Percentiles rank a stretch among this genome's conserved stretches.
Evolutionary conservation across 2,888 invertebrate species (phyloP).

Genomic region (Schizaphis graminum): DNA sequence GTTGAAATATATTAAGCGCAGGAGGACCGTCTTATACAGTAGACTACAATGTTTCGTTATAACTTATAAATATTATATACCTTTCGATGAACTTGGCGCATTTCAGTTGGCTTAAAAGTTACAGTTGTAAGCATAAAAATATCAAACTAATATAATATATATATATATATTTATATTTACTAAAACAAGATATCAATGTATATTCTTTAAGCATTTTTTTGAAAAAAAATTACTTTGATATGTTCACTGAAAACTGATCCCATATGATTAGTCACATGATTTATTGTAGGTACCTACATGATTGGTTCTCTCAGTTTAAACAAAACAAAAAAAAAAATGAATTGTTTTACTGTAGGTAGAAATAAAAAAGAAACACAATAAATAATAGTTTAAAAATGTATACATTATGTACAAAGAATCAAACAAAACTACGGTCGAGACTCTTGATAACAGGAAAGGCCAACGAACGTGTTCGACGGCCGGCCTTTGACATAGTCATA

Average conservation of each 20-base stretch:
- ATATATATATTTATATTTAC: not conserved
- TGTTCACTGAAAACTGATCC: not conserved
- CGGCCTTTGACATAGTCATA: not conserved
- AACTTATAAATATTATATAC: not conserved
- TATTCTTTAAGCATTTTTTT: not conserved
- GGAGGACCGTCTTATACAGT: no score
- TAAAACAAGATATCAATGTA: not conserved
- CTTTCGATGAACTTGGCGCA: not conserved
- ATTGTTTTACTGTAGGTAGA: not conserved
- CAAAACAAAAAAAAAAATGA: not conserved
- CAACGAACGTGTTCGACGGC: accelerated
- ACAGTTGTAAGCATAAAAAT: not conserved
- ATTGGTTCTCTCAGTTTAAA: not conserved
- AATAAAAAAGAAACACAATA: not conserved
- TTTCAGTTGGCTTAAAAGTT: not conserved
- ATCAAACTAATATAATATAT: not conserved
- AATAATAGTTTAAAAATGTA: not conserved
- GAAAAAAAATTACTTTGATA: not conserved
- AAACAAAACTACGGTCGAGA: not conserved
- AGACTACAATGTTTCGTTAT: not conserved
- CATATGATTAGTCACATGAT: not conserved
- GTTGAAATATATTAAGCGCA: not conserved
- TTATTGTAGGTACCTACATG: not conserved
- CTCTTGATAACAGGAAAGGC: not conserved
- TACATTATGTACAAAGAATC: not conserved